phyloP scores from a whole-genome alignment of 2,888 invertebrate genomes.

The Pseudolycoriella hygida region DNA sequence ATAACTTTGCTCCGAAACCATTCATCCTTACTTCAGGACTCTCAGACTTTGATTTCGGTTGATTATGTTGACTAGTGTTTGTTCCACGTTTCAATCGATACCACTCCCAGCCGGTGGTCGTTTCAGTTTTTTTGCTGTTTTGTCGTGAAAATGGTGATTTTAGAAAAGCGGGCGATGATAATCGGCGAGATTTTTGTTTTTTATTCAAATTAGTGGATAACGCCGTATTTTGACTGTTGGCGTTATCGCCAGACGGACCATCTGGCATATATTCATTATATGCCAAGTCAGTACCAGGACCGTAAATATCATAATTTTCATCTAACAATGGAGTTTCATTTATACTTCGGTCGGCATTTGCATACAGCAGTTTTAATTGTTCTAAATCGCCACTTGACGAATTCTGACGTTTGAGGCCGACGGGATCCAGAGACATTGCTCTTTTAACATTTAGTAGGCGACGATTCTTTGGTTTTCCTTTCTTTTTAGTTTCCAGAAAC shows the following conservation, averaged over 20 bases:
- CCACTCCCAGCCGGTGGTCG: conserved; percentile 30
- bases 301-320: conserved; percentile 34
- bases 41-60: conserved; percentile 10
- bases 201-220: conserved; percentile 19
- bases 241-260: conserved; percentile 23
- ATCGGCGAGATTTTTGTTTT: conserved; percentile 33
- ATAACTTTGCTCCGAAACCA: conserved; percentile 10
- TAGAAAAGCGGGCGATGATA: conserved; percentile 41
- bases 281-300: conserved; percentile 30
- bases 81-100: conserved; percentile 21
- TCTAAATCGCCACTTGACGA: conserved; percentile 1
- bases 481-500: background rate
- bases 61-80: conserved; percentile 5
- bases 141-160: conserved; percentile 36
- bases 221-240: background rate
- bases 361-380: background rate
- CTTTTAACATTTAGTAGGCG: background rate
- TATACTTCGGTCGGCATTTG: conserved; percentile 9
- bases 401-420: background rate
- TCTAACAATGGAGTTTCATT: conserved; percentile 37
- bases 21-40: conserved; percentile 6
- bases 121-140: conserved; percentile 21
- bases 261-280: conserved; percentile 29
- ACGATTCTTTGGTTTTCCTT: background rate
- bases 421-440: conserved; percentile 1